Percentiles rank a stretch among this genome's conserved stretches.
Evolutionary conservation across 1,140 invertebrate species (phyloP).

Genomic region (Drosophila yakuba): DNA sequence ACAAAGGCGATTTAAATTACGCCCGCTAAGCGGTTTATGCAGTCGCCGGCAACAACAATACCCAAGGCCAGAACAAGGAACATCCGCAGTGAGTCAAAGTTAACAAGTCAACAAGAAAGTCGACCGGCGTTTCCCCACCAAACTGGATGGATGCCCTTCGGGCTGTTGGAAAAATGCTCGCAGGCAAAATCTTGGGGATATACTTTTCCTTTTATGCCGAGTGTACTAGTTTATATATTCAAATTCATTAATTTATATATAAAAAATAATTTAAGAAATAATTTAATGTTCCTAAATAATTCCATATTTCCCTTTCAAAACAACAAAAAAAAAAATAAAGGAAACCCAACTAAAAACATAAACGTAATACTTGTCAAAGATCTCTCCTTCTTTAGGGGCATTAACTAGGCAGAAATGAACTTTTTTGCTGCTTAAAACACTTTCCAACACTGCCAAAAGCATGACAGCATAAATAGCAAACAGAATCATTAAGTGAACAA

Average conservation of each 20-base stretch:
- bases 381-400: too few relatives aligned
- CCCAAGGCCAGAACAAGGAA: slow-evolving; percentile 33
- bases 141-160: slow-evolving; percentile 33
- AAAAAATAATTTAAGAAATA: too few relatives aligned
- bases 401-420: not conserved
- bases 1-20: slow-evolving; percentile 80
- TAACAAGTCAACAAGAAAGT: slow-evolving; percentile 51
- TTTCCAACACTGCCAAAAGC: slow-evolving; percentile 26
- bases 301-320: too few relatives aligned
- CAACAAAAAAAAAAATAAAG: too few relatives aligned
- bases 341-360: too few relatives aligned
- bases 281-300: too few relatives aligned
- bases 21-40: slow-evolving; percentile 76
- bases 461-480: slow-evolving; percentile 19
- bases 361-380: not conserved
- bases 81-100: slow-evolving; percentile 50
- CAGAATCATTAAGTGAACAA: slow-evolving; percentile 41
- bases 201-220: slow-evolving; percentile 4
- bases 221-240: too few relatives aligned
- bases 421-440: not conserved
- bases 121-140: slow-evolving; percentile 27
- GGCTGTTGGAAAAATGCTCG: slow-evolving; percentile 1
- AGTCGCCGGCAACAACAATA: slow-evolving; percentile 40
- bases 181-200: slow-evolving; percentile 9
- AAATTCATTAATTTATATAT: too few relatives aligned